Evolutionary conservation across 37 sponge, comb jelly and placozoan genomes (phyloP).

Genomic region (Chondrilla cf. caribensis): DNA sequence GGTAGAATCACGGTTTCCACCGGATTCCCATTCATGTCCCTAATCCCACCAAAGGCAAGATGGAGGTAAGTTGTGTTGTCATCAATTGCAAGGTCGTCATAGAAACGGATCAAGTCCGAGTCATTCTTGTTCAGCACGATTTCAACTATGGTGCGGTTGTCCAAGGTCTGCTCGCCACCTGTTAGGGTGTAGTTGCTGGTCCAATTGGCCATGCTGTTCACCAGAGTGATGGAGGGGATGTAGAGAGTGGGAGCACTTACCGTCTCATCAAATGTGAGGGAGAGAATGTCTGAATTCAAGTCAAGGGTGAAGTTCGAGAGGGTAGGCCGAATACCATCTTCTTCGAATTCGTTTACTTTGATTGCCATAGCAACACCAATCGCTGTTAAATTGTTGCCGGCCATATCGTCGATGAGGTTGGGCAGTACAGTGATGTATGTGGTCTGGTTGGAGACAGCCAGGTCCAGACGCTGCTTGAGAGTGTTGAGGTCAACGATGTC

Average conservation of each 20-base stretch:
- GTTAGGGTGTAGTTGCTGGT: conserved; percentile 53
- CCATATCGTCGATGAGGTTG: conserved; percentile 71
- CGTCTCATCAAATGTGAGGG: conserved; percentile 85
- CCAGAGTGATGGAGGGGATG: conserved; percentile 57
- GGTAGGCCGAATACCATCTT: conserved; percentile 46
- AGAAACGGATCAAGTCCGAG: conserved; percentile 78
- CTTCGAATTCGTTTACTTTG: conserved; percentile 35
- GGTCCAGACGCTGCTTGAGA: conserved; percentile 50
- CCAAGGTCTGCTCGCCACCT: conserved; percentile 61
- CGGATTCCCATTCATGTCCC: conserved; percentile 70
- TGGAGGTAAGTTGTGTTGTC: conserved; percentile 45
- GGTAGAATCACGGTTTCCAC: conserved; percentile 23
- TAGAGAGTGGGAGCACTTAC: conserved; percentile 53
- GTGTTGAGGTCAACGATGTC: conserved; percentile 69
- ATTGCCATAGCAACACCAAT: conserved; percentile 30
- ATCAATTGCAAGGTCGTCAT: conserved; percentile 53
- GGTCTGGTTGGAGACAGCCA: conserved; percentile 46
- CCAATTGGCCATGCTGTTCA: conserved; percentile 16
- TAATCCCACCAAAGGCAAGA: conserved; percentile 37
- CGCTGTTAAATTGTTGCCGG: conserved; percentile 31
- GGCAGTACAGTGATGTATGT: conserved; percentile 40
- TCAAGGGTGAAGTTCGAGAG: conserved; percentile 74
- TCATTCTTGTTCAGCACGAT: conserved; percentile 80
- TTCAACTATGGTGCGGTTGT: conserved; percentile 55
- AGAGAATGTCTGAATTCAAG: conserved; percentile 61